phyloP scores from a whole-genome alignment of 2,113 vertebrate genomes.

The Puma concolor region DNA sequence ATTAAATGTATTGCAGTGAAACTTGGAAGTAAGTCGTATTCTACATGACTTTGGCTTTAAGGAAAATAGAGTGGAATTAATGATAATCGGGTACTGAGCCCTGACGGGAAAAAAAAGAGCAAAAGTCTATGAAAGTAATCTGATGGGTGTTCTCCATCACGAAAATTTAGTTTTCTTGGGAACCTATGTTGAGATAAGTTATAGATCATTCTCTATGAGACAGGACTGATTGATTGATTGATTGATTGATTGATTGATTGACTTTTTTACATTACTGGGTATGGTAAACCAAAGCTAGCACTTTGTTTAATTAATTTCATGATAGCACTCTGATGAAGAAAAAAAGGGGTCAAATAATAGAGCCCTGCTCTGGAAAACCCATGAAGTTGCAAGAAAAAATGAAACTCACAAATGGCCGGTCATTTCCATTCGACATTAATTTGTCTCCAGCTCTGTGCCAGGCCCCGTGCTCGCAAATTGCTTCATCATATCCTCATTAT shows the following conservation, averaged over 20 bases:
- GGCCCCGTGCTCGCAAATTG: accelerated
- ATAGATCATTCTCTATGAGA: background rate
- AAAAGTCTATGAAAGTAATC: background rate
- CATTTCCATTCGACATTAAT: too few relatives aligned
- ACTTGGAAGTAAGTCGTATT: background rate
- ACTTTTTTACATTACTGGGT: background rate
- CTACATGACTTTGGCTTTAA: background rate
- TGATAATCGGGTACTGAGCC: background rate
- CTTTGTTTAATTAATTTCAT: background rate
- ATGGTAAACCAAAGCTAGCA: background rate
- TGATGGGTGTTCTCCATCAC: too few relatives aligned
- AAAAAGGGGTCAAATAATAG: background rate
- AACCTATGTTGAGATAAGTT: background rate
- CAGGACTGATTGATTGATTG: background rate
- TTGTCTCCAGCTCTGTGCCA: too few relatives aligned
- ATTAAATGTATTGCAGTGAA: background rate
- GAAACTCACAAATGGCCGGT: background rate
- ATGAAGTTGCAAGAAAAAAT: background rate
- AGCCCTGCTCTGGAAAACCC: accelerated
- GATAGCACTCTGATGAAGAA: background rate
- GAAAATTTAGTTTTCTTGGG: background rate
- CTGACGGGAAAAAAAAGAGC: background rate
- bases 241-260: background rate
- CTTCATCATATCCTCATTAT: background rate
- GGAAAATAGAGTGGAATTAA: background rate